Evolutionary conservation across 2,113 vertebrate genomes (phyloP).

Genomic region (Gymnogyps californianus): DNA sequence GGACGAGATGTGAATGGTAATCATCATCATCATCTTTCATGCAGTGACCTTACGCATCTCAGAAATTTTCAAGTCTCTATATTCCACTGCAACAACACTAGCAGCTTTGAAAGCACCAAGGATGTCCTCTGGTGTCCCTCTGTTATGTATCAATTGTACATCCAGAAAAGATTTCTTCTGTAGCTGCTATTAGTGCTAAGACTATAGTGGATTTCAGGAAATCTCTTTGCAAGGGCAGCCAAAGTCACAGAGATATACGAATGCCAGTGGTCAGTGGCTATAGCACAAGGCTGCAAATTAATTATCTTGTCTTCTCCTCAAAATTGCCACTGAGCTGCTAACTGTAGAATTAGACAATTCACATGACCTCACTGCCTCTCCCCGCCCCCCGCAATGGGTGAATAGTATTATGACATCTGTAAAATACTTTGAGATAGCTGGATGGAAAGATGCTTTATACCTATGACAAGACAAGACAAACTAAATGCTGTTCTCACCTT

Average conservation of each 20-base stretch:
- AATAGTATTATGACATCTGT: not conserved
- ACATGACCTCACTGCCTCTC: not conserved
- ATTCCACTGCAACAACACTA: not conserved
- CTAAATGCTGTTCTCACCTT: not conserved
- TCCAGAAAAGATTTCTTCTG: not conserved
- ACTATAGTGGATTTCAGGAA: not conserved
- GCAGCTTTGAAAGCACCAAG: not conserved
- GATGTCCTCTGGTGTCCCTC: not conserved
- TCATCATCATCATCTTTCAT: not conserved
- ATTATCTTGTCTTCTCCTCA: not conserved
- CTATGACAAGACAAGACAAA: not conserved
- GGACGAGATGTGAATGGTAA: not conserved
- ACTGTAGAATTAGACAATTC: not conserved
- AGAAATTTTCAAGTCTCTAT: not conserved
- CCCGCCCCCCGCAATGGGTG: rapidly evolving
- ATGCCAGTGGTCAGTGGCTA: not conserved
- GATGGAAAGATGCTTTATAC: not conserved
- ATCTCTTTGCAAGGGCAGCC: not conserved
- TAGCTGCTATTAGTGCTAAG: not conserved
- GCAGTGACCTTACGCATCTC: not conserved
- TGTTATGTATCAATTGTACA: not conserved
- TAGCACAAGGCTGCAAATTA: not conserved
- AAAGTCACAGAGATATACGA: not conserved
- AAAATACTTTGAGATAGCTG: not conserved
- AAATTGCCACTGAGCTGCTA: not conserved